A percentile compares a stretch with the other conserved stretches of the same genome.
Evolutionary conservation across 2,113 vertebrate genomes (phyloP).

Genomic region (Pluvianellus socialis): DNA sequence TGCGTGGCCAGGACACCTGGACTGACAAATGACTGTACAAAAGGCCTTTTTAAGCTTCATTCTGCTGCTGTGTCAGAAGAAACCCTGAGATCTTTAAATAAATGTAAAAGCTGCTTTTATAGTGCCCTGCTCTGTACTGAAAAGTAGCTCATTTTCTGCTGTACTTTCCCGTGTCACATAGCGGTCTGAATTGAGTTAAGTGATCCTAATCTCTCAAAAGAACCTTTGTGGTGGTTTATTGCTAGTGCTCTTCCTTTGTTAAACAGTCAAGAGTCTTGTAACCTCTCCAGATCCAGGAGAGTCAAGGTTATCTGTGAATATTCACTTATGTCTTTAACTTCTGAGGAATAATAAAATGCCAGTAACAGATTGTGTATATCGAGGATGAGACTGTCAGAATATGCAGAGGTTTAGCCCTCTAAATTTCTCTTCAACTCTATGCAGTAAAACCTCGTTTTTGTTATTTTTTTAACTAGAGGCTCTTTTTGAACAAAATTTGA

Average conservation of each 20-base stretch:
- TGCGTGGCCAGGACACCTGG: conserved; percentile 26
- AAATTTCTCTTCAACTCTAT: not conserved
- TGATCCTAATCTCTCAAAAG: conserved; percentile 56
- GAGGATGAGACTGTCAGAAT: not conserved
- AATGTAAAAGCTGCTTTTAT: conserved; percentile 61
- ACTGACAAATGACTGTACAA: conserved; percentile 31
- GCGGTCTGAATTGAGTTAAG: conserved; percentile 14
- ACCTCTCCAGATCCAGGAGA: not conserved
- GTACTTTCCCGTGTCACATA: conserved; percentile 4
- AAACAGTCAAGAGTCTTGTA: not conserved
- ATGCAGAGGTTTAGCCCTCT: not conserved
- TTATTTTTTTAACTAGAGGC: not conserved
- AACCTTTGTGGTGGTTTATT: conserved; percentile 23
- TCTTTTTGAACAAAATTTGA: not conserved
- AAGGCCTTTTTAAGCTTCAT: conserved; percentile 25
- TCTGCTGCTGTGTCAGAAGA: conserved; percentile 41
- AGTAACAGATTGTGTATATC: not conserved
- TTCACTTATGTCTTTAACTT: not conserved
- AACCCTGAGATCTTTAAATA: conserved; percentile 34
- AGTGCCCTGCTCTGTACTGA: conserved; percentile 10
- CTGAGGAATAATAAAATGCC: not conserved
- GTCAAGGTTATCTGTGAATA: not conserved
- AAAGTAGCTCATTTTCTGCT: conserved; percentile 45
- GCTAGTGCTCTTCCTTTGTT: not conserved
- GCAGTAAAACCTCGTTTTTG: not conserved